Conservation (phyloP, 1,140 invertebrate genomes). For the Sarcophaga peregrina region DNA sequence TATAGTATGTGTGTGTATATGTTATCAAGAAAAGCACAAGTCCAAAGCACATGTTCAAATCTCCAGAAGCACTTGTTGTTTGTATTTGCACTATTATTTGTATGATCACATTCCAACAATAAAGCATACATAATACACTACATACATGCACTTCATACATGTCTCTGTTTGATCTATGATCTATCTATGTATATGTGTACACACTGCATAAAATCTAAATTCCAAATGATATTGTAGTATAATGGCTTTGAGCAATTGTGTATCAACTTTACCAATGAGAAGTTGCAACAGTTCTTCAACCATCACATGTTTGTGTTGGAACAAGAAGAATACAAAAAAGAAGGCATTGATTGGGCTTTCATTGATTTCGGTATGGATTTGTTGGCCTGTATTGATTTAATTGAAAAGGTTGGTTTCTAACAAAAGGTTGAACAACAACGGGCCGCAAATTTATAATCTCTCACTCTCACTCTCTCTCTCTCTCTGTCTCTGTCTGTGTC, state of each 20-base stretch:
- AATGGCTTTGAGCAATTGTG: slow-evolving; percentile 99
- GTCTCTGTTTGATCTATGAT: too few relatives aligned
- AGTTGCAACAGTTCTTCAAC: slow-evolving; percentile 98
- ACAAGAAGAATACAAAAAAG: slow-evolving; percentile 95
- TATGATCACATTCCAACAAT: neutral
- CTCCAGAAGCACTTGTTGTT: neutral
- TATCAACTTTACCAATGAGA: slow-evolving; percentile 99
- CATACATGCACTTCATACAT: too few relatives aligned
- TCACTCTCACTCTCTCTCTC: neutral
- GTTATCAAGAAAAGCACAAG: too few relatives aligned
- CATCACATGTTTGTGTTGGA: slow-evolving; percentile 98
- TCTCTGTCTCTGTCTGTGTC: neutral
- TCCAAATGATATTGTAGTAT: slow-evolving; percentile 71
- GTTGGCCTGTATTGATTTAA: slow-evolving; percentile 94
- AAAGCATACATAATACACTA: neutral
- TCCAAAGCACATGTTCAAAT: too few relatives aligned
- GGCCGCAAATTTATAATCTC: neutral
- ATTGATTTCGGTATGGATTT: slow-evolving; percentile 99
- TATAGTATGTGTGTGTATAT: too few relatives aligned
- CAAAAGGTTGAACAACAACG: neutral
- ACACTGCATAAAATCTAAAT: too few relatives aligned
- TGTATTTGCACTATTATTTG: neutral
- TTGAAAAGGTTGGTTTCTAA: slow-evolving; percentile 84
- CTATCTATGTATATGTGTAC: too few relatives aligned
- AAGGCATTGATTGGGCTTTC: slow-evolving; percentile 94